phyloP scores from a whole-genome alignment of 2,113 vertebrate genomes.

The Heteronetta atricapilla region DNA sequence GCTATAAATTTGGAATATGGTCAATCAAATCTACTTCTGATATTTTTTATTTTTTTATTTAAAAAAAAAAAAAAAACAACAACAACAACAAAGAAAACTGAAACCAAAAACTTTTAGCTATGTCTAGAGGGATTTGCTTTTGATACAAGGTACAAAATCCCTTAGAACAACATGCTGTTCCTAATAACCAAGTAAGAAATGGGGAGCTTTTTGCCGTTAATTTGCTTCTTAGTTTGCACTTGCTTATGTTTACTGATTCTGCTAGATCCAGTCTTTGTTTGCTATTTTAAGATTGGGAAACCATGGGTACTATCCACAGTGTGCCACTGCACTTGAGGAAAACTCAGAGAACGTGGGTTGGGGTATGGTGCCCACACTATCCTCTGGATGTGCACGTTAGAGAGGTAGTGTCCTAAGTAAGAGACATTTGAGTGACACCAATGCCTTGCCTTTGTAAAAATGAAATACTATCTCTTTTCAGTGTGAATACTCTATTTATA shows the following conservation, averaged over 20 bases:
- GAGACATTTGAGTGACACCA: accelerated
- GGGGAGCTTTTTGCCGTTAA: neutral
- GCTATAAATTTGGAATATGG: neutral
- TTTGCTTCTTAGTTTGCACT: neutral
- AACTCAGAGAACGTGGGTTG: accelerated
- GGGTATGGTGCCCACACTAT: too few relatives aligned
- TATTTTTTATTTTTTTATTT: neutral
- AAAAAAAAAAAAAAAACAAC: too few relatives aligned
- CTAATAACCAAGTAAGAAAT: neutral
- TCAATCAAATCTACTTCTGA: neutral
- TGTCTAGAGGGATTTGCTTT: neutral
- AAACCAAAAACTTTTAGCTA: neutral
- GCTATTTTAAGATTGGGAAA: neutral
- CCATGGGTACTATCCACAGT: accelerated
- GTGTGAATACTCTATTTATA: neutral
- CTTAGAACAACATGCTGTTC: accelerated
- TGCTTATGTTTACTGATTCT: neutral
- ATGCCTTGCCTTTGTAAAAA: neutral
- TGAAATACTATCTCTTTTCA: neutral
- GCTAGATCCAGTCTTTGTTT: neutral
- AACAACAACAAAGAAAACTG: too few relatives aligned
- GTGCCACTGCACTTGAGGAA: neutral
- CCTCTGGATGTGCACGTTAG: accelerated
- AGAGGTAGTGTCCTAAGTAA: neutral
- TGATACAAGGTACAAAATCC: neutral